Evolutionary conservation across 2,888 invertebrate species (phyloP).

Genomic region (Oscheius sp.): DNA sequence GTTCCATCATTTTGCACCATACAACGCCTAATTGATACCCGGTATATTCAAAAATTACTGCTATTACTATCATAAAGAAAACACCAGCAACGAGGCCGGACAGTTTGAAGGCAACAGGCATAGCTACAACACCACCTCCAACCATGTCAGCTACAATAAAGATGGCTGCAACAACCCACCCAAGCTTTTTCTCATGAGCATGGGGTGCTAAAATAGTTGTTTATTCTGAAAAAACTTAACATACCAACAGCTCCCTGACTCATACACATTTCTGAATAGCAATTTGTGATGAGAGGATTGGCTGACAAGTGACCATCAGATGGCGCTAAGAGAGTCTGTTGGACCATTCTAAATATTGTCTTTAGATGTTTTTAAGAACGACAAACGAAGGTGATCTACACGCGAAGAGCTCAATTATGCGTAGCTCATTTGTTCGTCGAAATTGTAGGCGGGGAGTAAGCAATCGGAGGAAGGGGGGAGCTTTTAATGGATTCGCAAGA

Average conservation of each 20-base stretch:
- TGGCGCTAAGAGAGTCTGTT: slow-evolving; percentile 37
- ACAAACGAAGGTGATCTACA: too few relatives aligned
- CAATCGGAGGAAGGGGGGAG: neutral
- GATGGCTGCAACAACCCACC: slow-evolving; percentile 59
- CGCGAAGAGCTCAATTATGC: too few relatives aligned
- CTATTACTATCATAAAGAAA: slow-evolving; percentile 55
- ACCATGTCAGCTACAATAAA: slow-evolving; percentile 69
- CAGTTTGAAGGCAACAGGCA: slow-evolving; percentile 66
- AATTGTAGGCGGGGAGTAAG: neutral
- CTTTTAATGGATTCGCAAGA: neutral
- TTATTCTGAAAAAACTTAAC: slow-evolving; percentile 4
- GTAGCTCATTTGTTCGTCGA: too few relatives aligned
- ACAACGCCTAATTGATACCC: slow-evolving; percentile 67
- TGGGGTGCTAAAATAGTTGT: slow-evolving; percentile 48
- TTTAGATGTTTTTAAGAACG: too few relatives aligned
- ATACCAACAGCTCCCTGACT: slow-evolving; percentile 42
- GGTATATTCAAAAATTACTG: slow-evolving; percentile 65
- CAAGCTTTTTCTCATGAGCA: slow-evolving; percentile 50
- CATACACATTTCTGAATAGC: slow-evolving; percentile 56
- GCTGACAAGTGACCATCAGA: slow-evolving; percentile 45
- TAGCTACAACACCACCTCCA: slow-evolving; percentile 67
- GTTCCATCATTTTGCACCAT: slow-evolving; percentile 64
- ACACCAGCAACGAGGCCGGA: slow-evolving; percentile 54
- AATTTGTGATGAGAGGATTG: slow-evolving; percentile 49
- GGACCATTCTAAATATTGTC: slow-evolving; percentile 22